Evolutionary conservation across 2,797 vertebrate species (phyloP).

Genomic region (Rhyacichthys aspro): DNA sequence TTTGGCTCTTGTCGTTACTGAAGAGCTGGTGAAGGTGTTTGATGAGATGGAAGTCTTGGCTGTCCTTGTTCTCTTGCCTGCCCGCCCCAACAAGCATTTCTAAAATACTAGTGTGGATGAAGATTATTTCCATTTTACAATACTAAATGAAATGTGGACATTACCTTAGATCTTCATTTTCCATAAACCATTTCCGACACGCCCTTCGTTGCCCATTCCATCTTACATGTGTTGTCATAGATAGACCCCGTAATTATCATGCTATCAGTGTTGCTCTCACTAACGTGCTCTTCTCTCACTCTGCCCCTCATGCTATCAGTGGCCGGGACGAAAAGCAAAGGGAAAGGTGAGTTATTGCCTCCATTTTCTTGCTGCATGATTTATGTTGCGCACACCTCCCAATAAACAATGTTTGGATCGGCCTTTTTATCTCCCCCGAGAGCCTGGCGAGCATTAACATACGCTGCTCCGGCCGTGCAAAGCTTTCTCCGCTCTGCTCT

Average conservation of each 20-base stretch:
- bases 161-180: background rate
- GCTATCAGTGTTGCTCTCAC: slow-evolving; percentile 52
- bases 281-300: slow-evolving; percentile 87
- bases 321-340: slow-evolving; percentile 95
- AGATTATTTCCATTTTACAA: background rate
- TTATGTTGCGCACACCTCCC: slow-evolving; percentile 76
- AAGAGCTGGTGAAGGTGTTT: no score
- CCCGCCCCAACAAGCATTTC: no score
- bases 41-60: no score
- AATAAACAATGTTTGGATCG: slow-evolving; percentile 78
- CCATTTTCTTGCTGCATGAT: slow-evolving; percentile 79
- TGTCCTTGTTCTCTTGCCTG: no score
- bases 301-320: slow-evolving; percentile 85
- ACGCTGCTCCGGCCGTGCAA: slow-evolving; percentile 44
- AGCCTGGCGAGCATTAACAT: slow-evolving; percentile 73
- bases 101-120: no score
- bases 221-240: slow-evolving; percentile 25
- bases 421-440: slow-evolving; percentile 72
- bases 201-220: slow-evolving; percentile 21
- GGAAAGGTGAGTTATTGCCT: slow-evolving; percentile 93
- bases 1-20: no score
- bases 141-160: background rate
- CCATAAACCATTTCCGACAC: slow-evolving; percentile 8
- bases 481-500: slow-evolving; percentile 1
- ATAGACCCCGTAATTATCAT: slow-evolving; percentile 45